These are phyloP conservation scores for Zaprionus camerounensis DNA, from an alignment of 1,140 invertebrate species.

Conservation along the genomic window DNA sequence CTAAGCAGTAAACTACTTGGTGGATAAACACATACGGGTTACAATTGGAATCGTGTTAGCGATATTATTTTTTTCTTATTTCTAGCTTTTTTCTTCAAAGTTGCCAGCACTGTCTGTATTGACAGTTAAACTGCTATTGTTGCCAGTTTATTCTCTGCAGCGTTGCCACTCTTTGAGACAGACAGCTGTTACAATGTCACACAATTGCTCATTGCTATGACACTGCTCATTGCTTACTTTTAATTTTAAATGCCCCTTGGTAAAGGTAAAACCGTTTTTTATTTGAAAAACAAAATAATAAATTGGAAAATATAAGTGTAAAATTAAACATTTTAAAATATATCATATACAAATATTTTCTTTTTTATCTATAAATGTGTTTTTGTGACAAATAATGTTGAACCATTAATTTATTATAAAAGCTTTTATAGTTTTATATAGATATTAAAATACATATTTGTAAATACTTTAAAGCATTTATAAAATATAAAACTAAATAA, in stretches of 20 bases:
- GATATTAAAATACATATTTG: background rate
- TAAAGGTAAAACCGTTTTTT: too few species aligned
- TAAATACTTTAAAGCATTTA: background rate
- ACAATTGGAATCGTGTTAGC: too few species aligned
- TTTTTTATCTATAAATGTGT: background rate
- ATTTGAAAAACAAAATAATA: background rate
- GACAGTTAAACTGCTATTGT: background rate
- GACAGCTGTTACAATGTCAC: background rate
- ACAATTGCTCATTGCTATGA: background rate
- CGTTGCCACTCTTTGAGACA: background rate
- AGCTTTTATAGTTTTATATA: background rate
- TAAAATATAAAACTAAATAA: background rate
- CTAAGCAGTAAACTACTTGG: too few species aligned
- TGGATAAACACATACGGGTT: too few species aligned
- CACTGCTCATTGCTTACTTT: too few species aligned
- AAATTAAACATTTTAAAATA: background rate
- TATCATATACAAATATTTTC: background rate
- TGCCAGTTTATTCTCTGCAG: background rate
- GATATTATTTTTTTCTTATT: too few species aligned
- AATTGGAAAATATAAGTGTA: background rate
- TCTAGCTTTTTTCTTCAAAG: background rate
- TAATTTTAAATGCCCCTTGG: too few species aligned
- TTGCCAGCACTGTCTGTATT: background rate
- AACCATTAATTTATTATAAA: background rate
- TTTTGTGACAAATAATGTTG: background rate